Conservation (phyloP, 2,888 invertebrate species). For the Pachydiplax longipennis region DNA sequence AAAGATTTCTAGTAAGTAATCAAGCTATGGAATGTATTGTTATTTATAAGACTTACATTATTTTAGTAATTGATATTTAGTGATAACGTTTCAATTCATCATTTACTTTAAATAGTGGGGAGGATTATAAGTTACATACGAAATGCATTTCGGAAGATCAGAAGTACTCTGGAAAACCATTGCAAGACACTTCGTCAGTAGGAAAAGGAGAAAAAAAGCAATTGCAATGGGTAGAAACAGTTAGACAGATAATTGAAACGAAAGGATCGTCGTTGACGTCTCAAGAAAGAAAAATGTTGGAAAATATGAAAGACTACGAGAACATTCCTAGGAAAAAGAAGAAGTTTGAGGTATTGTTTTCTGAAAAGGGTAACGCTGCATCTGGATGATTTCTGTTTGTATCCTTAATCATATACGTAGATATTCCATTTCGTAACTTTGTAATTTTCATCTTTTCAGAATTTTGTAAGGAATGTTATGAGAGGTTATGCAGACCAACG, state of each 20-base stretch:
- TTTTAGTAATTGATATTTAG: not conserved
- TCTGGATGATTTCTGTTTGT: not conserved
- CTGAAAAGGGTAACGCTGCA: not conserved
- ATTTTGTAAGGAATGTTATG: constrained; percentile 1
- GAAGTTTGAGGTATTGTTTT: constrained; percentile 69
- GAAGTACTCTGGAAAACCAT: constrained; percentile 86
- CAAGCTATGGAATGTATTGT: constrained; percentile 52
- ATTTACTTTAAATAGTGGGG: constrained; percentile 70
- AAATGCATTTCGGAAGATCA: constrained; percentile 77
- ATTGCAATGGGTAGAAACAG: constrained; percentile 79
- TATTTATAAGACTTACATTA: not conserved
- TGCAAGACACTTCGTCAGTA: constrained; percentile 70
- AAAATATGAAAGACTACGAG: constrained; percentile 72
- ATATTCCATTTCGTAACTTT: not conserved
- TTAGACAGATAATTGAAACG: constrained; percentile 69
- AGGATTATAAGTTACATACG: constrained; percentile 65
- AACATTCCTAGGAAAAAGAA: constrained; percentile 87
- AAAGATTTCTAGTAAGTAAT: constrained; percentile 79
- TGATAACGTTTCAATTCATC: constrained; percentile 19
- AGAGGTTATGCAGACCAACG: not conserved
- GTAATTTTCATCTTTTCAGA: not conserved
- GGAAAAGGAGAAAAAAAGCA: constrained; percentile 90
- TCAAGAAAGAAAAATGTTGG: constrained; percentile 69
- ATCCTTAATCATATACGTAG: too few relatives aligned
- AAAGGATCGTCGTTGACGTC: constrained; percentile 65